Evolutionary conservation across 2,797 vertebrate species (phyloP), one percentile per base, ranked within the genome.

Genomic region (Rhinogobio ventralis): DNA sequence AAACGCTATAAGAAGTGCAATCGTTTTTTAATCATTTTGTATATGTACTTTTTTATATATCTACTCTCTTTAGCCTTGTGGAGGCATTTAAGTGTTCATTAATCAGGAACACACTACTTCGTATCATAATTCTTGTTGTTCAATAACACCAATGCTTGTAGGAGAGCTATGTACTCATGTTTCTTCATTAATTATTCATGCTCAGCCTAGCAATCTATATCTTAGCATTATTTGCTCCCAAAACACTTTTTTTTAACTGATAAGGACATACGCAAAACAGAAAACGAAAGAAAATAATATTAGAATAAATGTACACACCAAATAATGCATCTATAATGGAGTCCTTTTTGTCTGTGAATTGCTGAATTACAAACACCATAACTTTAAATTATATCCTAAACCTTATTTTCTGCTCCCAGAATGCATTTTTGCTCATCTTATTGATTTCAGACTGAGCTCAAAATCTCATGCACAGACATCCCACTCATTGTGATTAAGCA

Each of bases 401-500:
- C 19, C 25, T 45, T 25, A 42, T 39, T 23, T 45, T n/a, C 9
- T 25, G 14, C 14, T 25, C 49, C 4, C 53, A 62, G 25, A 73
- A 60, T 11, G 28, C 20, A 36, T 15, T 64, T 30, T 66, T 74
- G 14, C 49, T 51, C 51, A 8, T 82, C 4, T 72, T 33, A 66
- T 25, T 82, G 81, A 64, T 66, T 74, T 15, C 5, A 20, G 15
- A 36, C 46, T 51, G 5, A 49, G 28, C 20, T 49, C 7, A 81
- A 72, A 72, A 81, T 60, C 62, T 30, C 39, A 42, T 39, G 46
- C 33, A 57, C 39, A 39, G 36, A 55, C 17, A 28, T 17, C 15
- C 49, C 14, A 15, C 60, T 79, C 55, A 68, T 62, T 64, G 45
- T 10, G 17, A 49, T 76, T 67, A 81, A 51, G 67, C 46, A 83